phyloP scores from a whole-genome alignment of 2,113 vertebrate species.

The Dasyornis broadbenti region DNA sequence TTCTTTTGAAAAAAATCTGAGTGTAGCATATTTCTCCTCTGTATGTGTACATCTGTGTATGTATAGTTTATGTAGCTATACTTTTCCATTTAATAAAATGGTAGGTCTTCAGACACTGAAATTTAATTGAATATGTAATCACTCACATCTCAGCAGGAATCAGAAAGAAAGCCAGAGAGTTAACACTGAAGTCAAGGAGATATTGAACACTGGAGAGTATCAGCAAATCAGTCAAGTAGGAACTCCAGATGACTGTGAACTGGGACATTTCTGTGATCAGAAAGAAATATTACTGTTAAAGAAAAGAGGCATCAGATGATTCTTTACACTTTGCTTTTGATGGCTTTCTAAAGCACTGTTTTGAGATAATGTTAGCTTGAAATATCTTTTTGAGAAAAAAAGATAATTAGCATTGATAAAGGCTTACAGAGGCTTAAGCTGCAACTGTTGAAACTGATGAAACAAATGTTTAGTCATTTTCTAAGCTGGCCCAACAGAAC shows the following conservation, averaged over 20 bases:
- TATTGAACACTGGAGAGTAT: not conserved
- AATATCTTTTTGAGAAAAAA: not conserved
- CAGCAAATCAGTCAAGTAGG: not conserved
- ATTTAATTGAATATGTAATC: not conserved
- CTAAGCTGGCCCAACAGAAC: not conserved
- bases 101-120: not conserved
- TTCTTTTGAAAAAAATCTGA: not conserved
- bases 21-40: not conserved
- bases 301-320: not conserved
- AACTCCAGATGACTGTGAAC: not conserved
- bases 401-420: not conserved
- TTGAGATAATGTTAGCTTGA: not conserved
- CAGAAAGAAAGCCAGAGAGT: not conserved
- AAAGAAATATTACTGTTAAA: not conserved
- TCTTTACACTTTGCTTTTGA: not conserved
- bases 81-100: not conserved
- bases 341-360: not conserved
- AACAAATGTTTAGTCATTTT: not conserved
- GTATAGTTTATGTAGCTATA: not conserved
- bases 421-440: not conserved
- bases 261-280: not conserved
- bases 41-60: not conserved
- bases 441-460: not conserved
- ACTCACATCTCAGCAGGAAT: not conserved
- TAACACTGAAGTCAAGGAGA: not conserved